A percentile compares a stretch with the other conserved stretches of the same genome.
Conservation (phyloP, 2,888 invertebrate species). For the Sthenelais limicola region DNA sequence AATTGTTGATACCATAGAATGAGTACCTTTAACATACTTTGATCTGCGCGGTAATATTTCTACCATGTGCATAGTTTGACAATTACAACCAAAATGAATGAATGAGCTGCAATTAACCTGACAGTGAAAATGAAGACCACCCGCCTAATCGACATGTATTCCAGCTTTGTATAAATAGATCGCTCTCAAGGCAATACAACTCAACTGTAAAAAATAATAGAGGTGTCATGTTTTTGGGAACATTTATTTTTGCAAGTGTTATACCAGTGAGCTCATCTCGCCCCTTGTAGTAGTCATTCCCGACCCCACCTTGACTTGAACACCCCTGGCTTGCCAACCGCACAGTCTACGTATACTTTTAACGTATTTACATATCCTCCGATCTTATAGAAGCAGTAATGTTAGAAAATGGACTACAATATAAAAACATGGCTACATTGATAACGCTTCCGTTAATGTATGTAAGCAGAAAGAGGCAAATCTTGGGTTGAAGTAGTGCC, state of each 20-base stretch:
- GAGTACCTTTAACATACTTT: slow-evolving; percentile 31
- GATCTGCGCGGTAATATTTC: slow-evolving; percentile 22
- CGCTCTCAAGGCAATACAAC: slow-evolving; percentile 30
- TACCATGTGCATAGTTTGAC: slow-evolving; percentile 39
- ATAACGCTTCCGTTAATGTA: slow-evolving; percentile 39
- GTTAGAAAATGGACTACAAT: slow-evolving; percentile 38
- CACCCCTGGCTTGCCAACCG: slow-evolving; percentile 34
- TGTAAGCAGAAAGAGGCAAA: slow-evolving; percentile 39
- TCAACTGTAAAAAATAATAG: slow-evolving; percentile 34
- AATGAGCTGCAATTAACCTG: slow-evolving; percentile 16
- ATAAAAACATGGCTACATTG: slow-evolving; percentile 36
- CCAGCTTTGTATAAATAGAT: slow-evolving; percentile 27
- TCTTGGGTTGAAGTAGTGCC: slow-evolving; percentile 38
- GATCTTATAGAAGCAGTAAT: slow-evolving; percentile 33
- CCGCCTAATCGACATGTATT: slow-evolving; percentile 21
- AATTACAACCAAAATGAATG: slow-evolving; percentile 39
- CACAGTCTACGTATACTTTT: slow-evolving; percentile 36
- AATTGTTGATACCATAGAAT: slow-evolving; percentile 30
- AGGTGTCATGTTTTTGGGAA: slow-evolving; percentile 36
- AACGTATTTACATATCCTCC: slow-evolving; percentile 37
- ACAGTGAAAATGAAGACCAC: slow-evolving; percentile 27
- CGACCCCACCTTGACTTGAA: slow-evolving; percentile 26
- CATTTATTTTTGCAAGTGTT: slow-evolving; percentile 40
- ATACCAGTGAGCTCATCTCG: slow-evolving; percentile 37
- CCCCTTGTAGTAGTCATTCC: slow-evolving; percentile 24